These are phyloP conservation scores for Carlito syrichta DNA, from an alignment of 2,113 vertebrate species.

Conservation along the genomic window DNA sequence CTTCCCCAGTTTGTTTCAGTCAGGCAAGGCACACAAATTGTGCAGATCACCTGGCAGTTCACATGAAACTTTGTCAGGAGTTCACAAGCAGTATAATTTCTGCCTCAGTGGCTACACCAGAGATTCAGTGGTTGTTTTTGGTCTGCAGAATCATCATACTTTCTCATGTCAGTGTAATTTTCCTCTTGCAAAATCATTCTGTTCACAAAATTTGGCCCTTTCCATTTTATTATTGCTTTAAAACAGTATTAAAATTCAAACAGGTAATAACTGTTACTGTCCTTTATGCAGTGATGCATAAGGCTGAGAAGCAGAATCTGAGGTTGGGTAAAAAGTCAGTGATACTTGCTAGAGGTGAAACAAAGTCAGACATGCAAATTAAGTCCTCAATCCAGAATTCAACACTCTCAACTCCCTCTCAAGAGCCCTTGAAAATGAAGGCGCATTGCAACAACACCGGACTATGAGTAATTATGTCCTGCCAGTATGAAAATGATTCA, in stretches of 20 bases:
- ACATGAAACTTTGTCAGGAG: neutral
- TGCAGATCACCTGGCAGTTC: neutral
- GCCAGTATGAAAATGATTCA: neutral
- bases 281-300: neutral
- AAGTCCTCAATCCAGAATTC: neutral
- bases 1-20: neutral
- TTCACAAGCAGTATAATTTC: neutral
- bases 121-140: neutral
- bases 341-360: neutral
- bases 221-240: neutral
- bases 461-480: neutral
- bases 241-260: neutral
- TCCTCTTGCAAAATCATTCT: neutral
- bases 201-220: neutral
- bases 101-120: neutral
- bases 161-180: neutral
- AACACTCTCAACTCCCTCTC: neutral
- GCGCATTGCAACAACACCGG: neutral
- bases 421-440: slow-evolving; percentile 18
- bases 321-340: neutral
- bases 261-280: neutral
- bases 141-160: neutral
- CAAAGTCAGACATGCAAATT: neutral
- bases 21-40: neutral
- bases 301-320: neutral